Percentiles rank a stretch among this genome's conserved stretches.
Conservation (phyloP, 2,797 vertebrate species). For the Rachycentron canadum region DNA sequence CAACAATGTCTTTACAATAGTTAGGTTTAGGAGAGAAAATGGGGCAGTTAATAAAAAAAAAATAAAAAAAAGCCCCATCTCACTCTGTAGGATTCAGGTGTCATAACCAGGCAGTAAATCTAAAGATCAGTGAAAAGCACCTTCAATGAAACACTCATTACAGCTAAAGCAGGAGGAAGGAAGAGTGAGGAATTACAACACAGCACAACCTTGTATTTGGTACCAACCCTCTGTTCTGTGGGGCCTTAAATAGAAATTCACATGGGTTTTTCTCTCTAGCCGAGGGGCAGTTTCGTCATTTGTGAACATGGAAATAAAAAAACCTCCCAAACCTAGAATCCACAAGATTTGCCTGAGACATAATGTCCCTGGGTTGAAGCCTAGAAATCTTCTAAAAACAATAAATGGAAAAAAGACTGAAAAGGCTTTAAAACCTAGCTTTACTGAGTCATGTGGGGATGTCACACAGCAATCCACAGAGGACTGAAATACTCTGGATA, state of each 20-base stretch:
- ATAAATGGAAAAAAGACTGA: neutral
- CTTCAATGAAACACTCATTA: conserved; percentile 62
- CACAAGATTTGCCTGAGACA: neutral
- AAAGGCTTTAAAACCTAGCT: neutral
- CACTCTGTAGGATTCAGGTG: conserved; percentile 88
- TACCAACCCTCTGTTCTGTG: conserved; percentile 28
- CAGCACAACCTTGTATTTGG: conserved; percentile 36
- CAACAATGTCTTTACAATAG: conserved; percentile 22
- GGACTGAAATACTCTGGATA: neutral
- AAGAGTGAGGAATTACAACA: conserved; percentile 67
- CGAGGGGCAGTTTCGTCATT: conserved; percentile 8
- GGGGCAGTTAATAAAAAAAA: conserved; percentile 19
- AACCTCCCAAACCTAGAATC: conserved; percentile 30
- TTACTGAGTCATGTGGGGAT: neutral
- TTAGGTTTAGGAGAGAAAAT: conserved; percentile 31
- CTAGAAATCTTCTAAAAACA: neutral
- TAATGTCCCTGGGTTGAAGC: neutral
- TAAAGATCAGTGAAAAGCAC: conserved; percentile 87
- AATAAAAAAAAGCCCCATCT: conserved; percentile 70
- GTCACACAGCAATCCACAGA: neutral
- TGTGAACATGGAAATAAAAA: conserved; percentile 34
- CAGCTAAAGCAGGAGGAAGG: conserved; percentile 69
- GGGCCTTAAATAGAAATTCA: conserved; percentile 30
- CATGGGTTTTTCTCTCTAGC: conserved; percentile 2
- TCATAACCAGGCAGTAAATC: conserved; percentile 88